Evolutionary conservation across 2,113 vertebrate genomes (phyloP).

Genomic region (Peucedramus taeniatus): DNA sequence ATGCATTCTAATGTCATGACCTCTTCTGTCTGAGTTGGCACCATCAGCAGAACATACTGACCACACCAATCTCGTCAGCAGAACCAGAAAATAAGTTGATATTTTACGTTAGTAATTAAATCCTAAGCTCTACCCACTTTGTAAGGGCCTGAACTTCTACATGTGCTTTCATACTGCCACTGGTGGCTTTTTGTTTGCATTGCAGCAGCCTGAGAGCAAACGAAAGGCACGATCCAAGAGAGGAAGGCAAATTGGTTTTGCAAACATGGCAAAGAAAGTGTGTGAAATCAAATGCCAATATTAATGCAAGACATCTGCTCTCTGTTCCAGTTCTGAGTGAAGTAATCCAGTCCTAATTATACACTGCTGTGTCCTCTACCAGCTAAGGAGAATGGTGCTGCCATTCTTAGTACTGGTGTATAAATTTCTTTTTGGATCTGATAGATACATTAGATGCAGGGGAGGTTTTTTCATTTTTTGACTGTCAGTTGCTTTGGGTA

Average conservation of each 20-base stretch:
- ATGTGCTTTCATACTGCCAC: neutral
- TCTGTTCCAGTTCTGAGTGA: constrained; percentile 46
- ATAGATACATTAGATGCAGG: constrained; percentile 57
- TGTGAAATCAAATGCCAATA: constrained; percentile 60
- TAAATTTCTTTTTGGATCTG: constrained; percentile 51
- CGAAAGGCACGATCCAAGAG: constrained; percentile 1
- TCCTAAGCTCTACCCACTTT: neutral
- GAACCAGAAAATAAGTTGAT: neutral
- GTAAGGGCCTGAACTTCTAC: neutral
- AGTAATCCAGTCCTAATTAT: constrained; percentile 65
- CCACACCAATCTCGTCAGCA: neutral
- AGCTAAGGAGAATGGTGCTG: constrained; percentile 57
- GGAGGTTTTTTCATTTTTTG: constrained; percentile 53
- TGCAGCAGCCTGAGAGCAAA: constrained; percentile 10
- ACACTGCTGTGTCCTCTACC: constrained; percentile 64
- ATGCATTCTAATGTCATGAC: neutral
- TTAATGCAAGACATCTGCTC: constrained; percentile 66
- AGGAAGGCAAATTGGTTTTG: constrained; percentile 56
- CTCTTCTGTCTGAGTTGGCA: neutral
- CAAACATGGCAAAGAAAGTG: constrained; percentile 54
- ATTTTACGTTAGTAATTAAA: neutral
- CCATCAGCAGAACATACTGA: neutral
- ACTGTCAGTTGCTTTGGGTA: constrained; percentile 39
- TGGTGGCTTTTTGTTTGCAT: constrained; percentile 17
- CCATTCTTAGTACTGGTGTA: constrained; percentile 38